Evolutionary conservation across 1,140 invertebrate species (phyloP).

Genomic region (Macrobrachium nipponense): DNA sequence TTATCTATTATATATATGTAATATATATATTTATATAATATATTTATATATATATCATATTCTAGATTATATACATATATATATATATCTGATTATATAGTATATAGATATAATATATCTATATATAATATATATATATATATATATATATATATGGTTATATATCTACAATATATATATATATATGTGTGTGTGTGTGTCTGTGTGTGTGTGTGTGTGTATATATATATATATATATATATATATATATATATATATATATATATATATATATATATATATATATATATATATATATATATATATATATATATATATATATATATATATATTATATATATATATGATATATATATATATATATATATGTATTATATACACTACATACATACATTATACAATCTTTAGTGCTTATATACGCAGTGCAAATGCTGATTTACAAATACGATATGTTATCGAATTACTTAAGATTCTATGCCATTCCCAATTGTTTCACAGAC

Average conservation of each 20-base stretch:
- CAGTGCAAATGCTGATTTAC: too few relatives aligned
- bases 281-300: constrained; percentile 7
- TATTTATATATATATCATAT: constrained; percentile 5
- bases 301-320: not conserved
- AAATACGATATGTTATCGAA: too few relatives aligned
- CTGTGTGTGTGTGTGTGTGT: too few relatives aligned
- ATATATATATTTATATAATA: constrained; percentile 15
- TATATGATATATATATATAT: too few relatives aligned
- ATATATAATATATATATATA: not conserved
- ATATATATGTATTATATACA: too few relatives aligned
- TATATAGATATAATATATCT: not conserved
- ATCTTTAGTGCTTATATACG: too few relatives aligned
- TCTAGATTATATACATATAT: constrained; percentile 1
- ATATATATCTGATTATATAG: too few relatives aligned
- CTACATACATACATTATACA: too few relatives aligned
- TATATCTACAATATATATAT: not conserved
- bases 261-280: constrained; percentile 10
- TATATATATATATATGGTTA: not conserved
- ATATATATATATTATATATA: too few relatives aligned
- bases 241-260: constrained; percentile 10
- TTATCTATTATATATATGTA: not conserved
- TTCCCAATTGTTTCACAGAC: too few relatives aligned
- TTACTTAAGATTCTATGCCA: too few relatives aligned
- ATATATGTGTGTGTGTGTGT: too few relatives aligned
- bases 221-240: constrained; percentile 10